Evolutionary conservation across 1,140 invertebrate genomes (phyloP).

Genomic region (Babylonia areolata): DNA sequence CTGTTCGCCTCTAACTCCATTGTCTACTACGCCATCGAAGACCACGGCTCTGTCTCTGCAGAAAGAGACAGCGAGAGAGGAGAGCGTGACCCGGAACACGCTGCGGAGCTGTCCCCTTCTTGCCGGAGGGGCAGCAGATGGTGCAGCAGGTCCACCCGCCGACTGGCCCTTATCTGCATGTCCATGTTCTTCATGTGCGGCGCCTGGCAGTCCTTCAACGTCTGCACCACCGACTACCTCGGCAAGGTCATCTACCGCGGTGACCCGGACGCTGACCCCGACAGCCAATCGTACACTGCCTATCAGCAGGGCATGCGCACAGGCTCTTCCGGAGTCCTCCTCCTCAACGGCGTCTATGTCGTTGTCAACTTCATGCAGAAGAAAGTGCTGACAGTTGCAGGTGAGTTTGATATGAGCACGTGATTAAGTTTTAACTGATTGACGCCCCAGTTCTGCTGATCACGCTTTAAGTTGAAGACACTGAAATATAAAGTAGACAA

Average conservation of each 20-base stretch:
- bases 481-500: too few relatives aligned
- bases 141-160: neutral
- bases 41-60: neutral
- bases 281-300: neutral
- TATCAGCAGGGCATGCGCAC: constrained; percentile 15
- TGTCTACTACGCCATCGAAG: neutral
- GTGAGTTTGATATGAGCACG: neutral
- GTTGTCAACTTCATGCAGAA: constrained; percentile 11
- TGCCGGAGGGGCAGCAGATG: neutral
- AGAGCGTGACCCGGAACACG: neutral
- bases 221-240: constrained; percentile 27
- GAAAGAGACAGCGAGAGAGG: neutral
- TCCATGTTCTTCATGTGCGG: constrained; percentile 13
- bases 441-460: too few relatives aligned
- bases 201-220: neutral
- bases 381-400: neutral
- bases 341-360: constrained; percentile 12
- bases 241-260: constrained; percentile 24
- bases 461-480: too few relatives aligned
- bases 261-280: constrained; percentile 19
- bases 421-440: too few relatives aligned
- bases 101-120: too few relatives aligned
- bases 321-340: constrained; percentile 3
- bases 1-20: neutral
- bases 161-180: neutral